phyloP scores from a whole-genome alignment of 2,888 invertebrate genomes.

The Subacronicta megacephala region DNA sequence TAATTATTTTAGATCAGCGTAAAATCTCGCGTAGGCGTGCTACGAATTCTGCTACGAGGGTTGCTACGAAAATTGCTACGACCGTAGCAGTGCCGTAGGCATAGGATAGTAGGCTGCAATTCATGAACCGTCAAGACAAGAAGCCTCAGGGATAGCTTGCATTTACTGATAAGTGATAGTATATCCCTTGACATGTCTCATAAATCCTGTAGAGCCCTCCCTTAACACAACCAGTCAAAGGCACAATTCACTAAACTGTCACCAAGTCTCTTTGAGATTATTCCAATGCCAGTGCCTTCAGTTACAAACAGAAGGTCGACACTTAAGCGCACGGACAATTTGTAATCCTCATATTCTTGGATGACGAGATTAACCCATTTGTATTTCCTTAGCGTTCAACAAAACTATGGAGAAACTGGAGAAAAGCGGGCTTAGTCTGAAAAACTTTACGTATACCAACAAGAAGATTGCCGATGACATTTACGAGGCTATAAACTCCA shows the following conservation, averaged over 20 bases:
- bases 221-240: slow-evolving; percentile 35
- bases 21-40: slow-evolving; percentile 17
- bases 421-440: slow-evolving; percentile 94
- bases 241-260: slow-evolving; percentile 42
- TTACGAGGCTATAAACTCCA: slow-evolving; percentile 99
- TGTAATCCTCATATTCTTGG: slow-evolving; percentile 25
- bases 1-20: not conserved
- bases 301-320: slow-evolving; percentile 29
- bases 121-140: too few relatives aligned
- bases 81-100: slow-evolving; percentile 15
- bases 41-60: slow-evolving; percentile 26
- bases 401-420: slow-evolving; percentile 97
- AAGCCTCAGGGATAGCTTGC: too few relatives aligned
- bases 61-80: slow-evolving; percentile 36
- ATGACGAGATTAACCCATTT: slow-evolving; percentile 30
- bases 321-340: slow-evolving; percentile 16
- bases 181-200: not conserved
- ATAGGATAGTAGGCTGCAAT: not conserved
- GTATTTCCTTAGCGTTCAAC: slow-evolving; percentile 93
- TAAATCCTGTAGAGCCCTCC: not conserved
- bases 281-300: slow-evolving; percentile 28
- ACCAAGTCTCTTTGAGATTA: slow-evolving; percentile 34
- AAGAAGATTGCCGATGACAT: slow-evolving; percentile 98
- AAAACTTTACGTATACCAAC: slow-evolving; percentile 98
- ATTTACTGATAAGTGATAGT: not conserved